Conservation (phyloP, 2,888 invertebrate species). For the Ectobius pallidus region DNA sequence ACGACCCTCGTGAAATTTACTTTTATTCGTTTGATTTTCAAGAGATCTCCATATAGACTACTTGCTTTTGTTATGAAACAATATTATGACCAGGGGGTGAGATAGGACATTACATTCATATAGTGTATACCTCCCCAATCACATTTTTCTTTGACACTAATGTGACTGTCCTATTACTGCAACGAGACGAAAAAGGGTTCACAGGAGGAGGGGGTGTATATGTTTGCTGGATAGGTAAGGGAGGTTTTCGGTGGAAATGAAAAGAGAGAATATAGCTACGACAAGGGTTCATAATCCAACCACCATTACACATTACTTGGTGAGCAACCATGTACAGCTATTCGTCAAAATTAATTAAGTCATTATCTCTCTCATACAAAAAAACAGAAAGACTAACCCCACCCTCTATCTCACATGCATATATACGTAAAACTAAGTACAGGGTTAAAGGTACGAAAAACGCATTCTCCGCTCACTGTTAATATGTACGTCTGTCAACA, state of each 20-base stretch:
- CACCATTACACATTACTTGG: slow-evolving; percentile 32
- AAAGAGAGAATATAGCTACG: slow-evolving; percentile 28
- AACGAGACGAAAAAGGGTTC: slow-evolving; percentile 28
- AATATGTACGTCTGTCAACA: slow-evolving; percentile 26
- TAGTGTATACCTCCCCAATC: slow-evolving; percentile 22
- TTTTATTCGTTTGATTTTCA: too few species aligned
- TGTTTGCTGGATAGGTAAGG: neutral
- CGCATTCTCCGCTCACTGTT: slow-evolving; percentile 24
- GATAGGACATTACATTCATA: slow-evolving; percentile 25
- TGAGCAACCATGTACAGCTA: slow-evolving; percentile 30
- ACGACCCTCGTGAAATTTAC: too few species aligned
- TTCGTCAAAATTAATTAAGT: slow-evolving; percentile 32
- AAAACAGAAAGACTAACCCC: slow-evolving; percentile 18
- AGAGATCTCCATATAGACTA: too few species aligned
- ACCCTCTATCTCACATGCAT: slow-evolving; percentile 21
- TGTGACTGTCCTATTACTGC: slow-evolving; percentile 30
- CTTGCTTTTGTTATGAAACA: neutral
- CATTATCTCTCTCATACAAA: slow-evolving; percentile 25
- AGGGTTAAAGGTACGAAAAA: slow-evolving; percentile 31
- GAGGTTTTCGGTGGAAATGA: slow-evolving; percentile 14
- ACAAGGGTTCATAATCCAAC: slow-evolving; percentile 31
- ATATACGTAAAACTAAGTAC: slow-evolving; percentile 31
- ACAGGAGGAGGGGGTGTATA: slow-evolving; percentile 20
- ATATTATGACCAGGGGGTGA: neutral
- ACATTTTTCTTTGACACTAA: slow-evolving; percentile 31